These are phyloP conservation scores for Hartigia nigra DNA, from an alignment of 2,888 invertebrate species.

Conservation along the genomic window DNA sequence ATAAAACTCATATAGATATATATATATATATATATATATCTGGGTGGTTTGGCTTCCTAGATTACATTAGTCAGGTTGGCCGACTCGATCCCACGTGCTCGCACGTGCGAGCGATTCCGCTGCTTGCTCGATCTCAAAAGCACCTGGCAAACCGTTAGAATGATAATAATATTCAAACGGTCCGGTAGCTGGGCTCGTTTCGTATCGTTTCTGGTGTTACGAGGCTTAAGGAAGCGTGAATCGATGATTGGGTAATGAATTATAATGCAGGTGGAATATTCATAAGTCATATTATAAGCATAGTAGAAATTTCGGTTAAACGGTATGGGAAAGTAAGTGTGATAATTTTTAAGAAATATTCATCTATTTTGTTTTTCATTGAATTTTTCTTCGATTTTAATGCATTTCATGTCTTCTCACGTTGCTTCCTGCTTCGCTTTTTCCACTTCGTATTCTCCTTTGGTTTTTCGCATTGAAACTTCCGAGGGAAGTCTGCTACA, in stretches of 20 bases:
- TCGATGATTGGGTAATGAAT: not conserved
- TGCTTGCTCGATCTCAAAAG: slow-evolving; percentile 23
- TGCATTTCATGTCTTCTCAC: not conserved
- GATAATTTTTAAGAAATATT: not conserved
- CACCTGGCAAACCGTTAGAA: slow-evolving; percentile 43
- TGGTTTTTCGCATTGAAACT: not conserved
- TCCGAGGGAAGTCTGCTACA: not conserved
- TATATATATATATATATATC: not conserved
- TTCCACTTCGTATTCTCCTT: not conserved
- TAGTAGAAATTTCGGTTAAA: not conserved
- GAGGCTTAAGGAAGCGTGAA: not conserved
- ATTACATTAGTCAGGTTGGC: not conserved
- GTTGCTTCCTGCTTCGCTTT: not conserved
- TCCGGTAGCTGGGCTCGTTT: slow-evolving; percentile 17
- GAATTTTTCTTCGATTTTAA: not conserved
- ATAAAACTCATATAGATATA: not conserved
- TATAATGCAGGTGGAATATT: not conserved
- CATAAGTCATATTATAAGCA: not conserved
- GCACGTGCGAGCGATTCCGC: slow-evolving; percentile 38
- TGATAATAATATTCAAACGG: slow-evolving; percentile 46
- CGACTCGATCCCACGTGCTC: slow-evolving; percentile 18
- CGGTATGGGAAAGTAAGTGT: not conserved
- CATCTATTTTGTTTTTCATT: not conserved
- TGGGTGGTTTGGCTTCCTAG: not conserved
- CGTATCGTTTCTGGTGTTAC: not conserved